Evolutionary conservation across 2,888 invertebrate species (phyloP).

Genomic region (Furcula furcula): DNA sequence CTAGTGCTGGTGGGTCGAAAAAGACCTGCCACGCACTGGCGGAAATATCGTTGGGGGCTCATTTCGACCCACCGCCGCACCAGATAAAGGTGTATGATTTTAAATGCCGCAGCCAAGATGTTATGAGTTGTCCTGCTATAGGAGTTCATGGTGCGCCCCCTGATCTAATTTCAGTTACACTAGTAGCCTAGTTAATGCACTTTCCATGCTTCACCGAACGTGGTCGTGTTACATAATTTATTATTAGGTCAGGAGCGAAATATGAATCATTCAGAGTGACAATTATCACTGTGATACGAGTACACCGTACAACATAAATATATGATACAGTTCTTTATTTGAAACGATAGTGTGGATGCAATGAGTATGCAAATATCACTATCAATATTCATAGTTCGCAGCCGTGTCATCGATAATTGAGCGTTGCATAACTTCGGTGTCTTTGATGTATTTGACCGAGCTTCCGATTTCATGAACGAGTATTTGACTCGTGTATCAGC

Average conservation of each 20-base stretch:
- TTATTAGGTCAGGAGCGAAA: neutral
- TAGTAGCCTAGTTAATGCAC: constrained; percentile 20
- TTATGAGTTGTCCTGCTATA: no score
- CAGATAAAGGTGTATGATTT: no score
- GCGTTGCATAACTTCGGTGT: constrained; percentile 51
- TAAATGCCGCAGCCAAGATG: no score
- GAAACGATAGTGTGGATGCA: constrained; percentile 40
- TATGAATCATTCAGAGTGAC: neutral
- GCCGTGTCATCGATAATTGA: constrained; percentile 61
- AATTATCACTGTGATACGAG: neutral
- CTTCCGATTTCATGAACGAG: no score
- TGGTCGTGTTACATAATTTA: constrained; percentile 8
- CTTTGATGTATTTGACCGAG: constrained; percentile 44
- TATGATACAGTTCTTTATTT: constrained; percentile 34
- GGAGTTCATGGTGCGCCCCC: no score
- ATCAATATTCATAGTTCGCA: constrained; percentile 69
- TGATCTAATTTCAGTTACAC: no score
- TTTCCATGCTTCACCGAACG: constrained; percentile 17
- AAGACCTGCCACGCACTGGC: no score
- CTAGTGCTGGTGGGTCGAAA: no score
- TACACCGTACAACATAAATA: neutral
- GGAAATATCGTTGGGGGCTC: no score
- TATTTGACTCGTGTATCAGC: no score
- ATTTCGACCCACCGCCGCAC: no score
- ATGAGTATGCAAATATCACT: constrained; percentile 60